phyloP scores from a whole-genome alignment of 2,113 vertebrate genomes.

The Lates calcarifer region DNA sequence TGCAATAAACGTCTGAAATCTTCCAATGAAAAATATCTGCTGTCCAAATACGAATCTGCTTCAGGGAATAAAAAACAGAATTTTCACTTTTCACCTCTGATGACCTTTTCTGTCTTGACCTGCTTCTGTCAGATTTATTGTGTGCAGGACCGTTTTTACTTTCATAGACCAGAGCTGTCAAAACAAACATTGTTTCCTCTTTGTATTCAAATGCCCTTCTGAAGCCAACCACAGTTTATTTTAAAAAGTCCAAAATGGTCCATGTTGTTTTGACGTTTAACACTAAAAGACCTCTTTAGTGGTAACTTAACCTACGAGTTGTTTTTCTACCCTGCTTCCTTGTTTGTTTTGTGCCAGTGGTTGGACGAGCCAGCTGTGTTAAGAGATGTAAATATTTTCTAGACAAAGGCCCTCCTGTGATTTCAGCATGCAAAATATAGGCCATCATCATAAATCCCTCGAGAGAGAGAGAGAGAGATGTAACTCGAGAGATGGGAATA shows the following conservation, averaged over 20 bases:
- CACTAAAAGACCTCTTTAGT: conserved; percentile 84
- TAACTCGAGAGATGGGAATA: conserved; percentile 58
- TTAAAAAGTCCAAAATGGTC: conserved; percentile 72
- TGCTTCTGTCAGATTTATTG: background rate
- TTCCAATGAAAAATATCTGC: background rate
- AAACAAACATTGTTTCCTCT: conserved; percentile 59
- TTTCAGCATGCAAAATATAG: conserved; percentile 83
- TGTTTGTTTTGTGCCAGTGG: conserved; percentile 81
- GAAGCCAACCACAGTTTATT: conserved; percentile 75
- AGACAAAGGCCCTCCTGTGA: conserved; percentile 72
- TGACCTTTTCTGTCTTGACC: background rate
- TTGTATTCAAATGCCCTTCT: conserved; percentile 71
- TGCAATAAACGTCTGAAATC: conserved; percentile 3
- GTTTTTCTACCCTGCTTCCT: conserved; percentile 73
- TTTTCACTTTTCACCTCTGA: background rate
- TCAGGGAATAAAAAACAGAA: background rate
- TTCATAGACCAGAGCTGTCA: conserved; percentile 47
- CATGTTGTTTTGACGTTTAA: conserved; percentile 75
- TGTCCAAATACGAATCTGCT: background rate
- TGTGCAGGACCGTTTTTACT: background rate
- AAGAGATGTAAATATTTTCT: conserved; percentile 84
- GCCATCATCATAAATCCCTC: conserved; percentile 56
- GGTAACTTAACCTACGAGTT: conserved; percentile 74
- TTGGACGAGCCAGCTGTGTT: conserved; percentile 82
- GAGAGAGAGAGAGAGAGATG: no score